These are phyloP conservation scores for Lasioglossum oenotherae DNA, from an alignment of 2,888 invertebrate species.

Conservation along the genomic window DNA sequence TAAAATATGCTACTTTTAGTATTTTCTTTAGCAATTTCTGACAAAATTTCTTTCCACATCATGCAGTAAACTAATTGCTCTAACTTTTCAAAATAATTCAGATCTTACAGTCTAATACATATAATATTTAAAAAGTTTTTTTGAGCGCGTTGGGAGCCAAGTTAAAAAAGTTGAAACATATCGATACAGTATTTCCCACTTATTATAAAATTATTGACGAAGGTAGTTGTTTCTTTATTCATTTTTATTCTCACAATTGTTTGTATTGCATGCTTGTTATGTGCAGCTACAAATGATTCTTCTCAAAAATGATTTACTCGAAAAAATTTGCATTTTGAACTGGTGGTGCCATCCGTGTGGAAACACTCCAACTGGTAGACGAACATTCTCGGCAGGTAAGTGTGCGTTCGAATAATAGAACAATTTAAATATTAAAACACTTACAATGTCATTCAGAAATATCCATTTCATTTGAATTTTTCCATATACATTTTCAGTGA, in stretches of 20 bases:
- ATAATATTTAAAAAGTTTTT: too few relatives aligned
- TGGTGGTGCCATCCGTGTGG: background rate
- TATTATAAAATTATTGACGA: too few relatives aligned
- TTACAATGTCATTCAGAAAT: background rate
- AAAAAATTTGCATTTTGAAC: conserved; percentile 1
- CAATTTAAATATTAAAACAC: background rate
- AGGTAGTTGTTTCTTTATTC: too few relatives aligned
- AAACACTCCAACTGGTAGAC: background rate
- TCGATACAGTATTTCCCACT: too few relatives aligned
- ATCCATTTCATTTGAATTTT: background rate
- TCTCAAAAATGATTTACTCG: background rate
- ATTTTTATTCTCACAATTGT: background rate
- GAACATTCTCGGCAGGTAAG: background rate
- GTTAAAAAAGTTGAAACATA: too few relatives aligned
- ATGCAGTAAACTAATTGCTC: too few relatives aligned
- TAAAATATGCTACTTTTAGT: too few relatives aligned
- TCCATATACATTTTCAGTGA: background rate
- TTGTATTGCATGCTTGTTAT: background rate
- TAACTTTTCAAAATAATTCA: too few relatives aligned
- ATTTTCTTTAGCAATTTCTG: too few relatives aligned
- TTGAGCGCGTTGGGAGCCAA: too few relatives aligned
- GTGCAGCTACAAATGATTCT: background rate
- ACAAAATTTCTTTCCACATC: too few relatives aligned
- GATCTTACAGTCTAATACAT: too few relatives aligned
- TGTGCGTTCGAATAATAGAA: background rate